Evolutionary conservation across 2,113 vertebrate genomes (phyloP).

Genomic region (Halichoeres trimaculatus): DNA sequence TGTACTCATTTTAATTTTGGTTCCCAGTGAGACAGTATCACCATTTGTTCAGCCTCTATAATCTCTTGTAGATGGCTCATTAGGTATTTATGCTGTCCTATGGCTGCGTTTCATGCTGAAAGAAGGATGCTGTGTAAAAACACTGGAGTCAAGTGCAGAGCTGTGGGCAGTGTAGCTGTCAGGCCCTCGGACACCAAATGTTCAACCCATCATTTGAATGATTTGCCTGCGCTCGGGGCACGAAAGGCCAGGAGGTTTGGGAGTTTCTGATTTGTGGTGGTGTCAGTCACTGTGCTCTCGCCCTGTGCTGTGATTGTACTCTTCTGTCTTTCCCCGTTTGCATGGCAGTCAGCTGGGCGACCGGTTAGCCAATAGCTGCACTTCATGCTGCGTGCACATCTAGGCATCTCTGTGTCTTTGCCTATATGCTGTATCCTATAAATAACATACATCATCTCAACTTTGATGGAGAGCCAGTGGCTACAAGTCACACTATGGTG

Average conservation of each 20-base stretch:
- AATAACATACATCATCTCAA: slow-evolving; percentile 47
- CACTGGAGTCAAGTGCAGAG: slow-evolving; percentile 33
- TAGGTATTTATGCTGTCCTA: neutral
- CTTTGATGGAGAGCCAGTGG: slow-evolving; percentile 26
- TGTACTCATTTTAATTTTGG: neutral
- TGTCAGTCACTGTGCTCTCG: slow-evolving; percentile 18
- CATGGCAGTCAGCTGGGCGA: slow-evolving; percentile 64
- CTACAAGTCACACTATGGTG: neutral
- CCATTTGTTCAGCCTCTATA: neutral
- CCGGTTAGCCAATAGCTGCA: slow-evolving; percentile 60
- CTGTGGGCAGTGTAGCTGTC: slow-evolving; percentile 6
- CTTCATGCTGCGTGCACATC: slow-evolving; percentile 32
- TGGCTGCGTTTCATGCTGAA: slow-evolving; percentile 9
- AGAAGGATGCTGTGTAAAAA: slow-evolving; percentile 1
- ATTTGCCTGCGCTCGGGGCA: slow-evolving; percentile 3
- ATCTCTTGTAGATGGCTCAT: neutral
- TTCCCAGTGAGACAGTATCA: neutral
- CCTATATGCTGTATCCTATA: slow-evolving; percentile 44
- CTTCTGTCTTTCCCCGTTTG: slow-evolving; percentile 29
- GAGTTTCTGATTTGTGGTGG: slow-evolving; percentile 17
- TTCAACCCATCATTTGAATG: slow-evolving; percentile 14
- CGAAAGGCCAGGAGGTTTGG: slow-evolving; percentile 1
- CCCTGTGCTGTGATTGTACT: slow-evolving; percentile 24
- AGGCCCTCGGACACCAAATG: slow-evolving; percentile 17
- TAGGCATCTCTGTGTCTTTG: slow-evolving; percentile 21